Base-by-base conservation (phyloP, 2,888 invertebrate species). In the Drosophila helvetica region DNA sequence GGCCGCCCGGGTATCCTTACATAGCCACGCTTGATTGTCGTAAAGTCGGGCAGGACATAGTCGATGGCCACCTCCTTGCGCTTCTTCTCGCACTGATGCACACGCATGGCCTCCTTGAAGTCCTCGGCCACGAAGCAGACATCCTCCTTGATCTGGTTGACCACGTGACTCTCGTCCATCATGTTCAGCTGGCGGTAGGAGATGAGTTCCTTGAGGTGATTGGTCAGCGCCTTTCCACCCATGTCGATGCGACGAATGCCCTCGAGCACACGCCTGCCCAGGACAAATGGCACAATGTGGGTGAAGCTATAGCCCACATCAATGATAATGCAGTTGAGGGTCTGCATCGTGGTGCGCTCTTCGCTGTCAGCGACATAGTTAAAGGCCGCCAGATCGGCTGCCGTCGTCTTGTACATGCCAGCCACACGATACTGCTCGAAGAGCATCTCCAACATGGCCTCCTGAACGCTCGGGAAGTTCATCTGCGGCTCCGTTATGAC, bases 91-190 rank as follows among this genome's bases (percentile, higher is more conserved):
- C 91, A 92, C 72, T 93, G 93, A 18, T 96, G 95, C 52, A 94
- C 94, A 64, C 94, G 93, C 95, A 98, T 95, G 82, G 98, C 98
- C 19, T 93, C 93, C 85, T 94, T 94, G 86, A 98, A 98, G 90
- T 99, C 93, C 78, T 94, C 93, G 0, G 98, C 96, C 0, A 99
- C 98, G 93, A 95, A 99, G 91, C 99, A 99, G 0, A 96, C 95
- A 91, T 99, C 99, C 92, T 99, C 99, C 92, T 99, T 99, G 0
- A 96, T 96, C 93, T 99, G 99, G 92, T 99, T 99, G 52, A 99
- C 98, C 0, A 99, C 98, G 92, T 97, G 98, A 0, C 98, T 98
- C 92, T 99, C 99, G 90, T 99, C 99, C 98, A 99, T 98, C 0
- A 99, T 98, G 93, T 99, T 98, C 50, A 99, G 92, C 90, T 99